Base-by-base conservation (phyloP, 1,140 invertebrate genomes). In the Conus ventricosus region DNA sequence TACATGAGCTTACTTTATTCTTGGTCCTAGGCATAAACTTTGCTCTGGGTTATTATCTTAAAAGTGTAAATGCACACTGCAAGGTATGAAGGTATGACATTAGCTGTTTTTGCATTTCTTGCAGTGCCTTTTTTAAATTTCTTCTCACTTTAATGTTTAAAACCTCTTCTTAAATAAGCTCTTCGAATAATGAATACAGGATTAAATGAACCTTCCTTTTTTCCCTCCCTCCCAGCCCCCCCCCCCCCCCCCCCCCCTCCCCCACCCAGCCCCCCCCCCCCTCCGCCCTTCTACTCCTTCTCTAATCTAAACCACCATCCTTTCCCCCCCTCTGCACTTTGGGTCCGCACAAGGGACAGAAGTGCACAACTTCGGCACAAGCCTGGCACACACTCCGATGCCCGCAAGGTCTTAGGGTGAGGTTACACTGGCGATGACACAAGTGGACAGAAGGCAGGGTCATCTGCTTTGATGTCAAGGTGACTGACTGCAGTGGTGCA, bases 331-430 rank as follows among this genome's bases (percentile, higher is more conserved):
- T 83, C 53, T 83, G 13, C 84, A 86, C 67, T 4, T 51, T 15
- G 51, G n/a, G 3, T 15, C 25, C 27, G 25, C 85, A 87, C 71
- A 80, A 25, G 7, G 85, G 85, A 39, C 85, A 87, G 54, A 23
- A 57, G 4, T 11, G 23, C 8, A 55, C 71, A 11, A 17, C 11
- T 6, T 7, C 20, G n/a, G 20, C 71, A 53, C 85, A 87, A 51
- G 15, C 55, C 5, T 7, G 13, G 23, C 85, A 87, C 75, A 87
- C 23, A 6, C 20, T 57, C 51, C 13, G 39, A 17, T 87, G 85
- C 4, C 85, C 85, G 75, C 85, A 87, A 20, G 85, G 75, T 51
- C 17, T 57, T 6, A 76, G 51, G 20, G 53, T 55, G 39, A 57
- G 71, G 75, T 87, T 71, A 57, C 71, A 15, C 51, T 11, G 23